These are phyloP conservation scores for Pseudachorutes palmiensis DNA, from an alignment of 1,140 invertebrate genomes.

Conservation along the genomic window DNA sequence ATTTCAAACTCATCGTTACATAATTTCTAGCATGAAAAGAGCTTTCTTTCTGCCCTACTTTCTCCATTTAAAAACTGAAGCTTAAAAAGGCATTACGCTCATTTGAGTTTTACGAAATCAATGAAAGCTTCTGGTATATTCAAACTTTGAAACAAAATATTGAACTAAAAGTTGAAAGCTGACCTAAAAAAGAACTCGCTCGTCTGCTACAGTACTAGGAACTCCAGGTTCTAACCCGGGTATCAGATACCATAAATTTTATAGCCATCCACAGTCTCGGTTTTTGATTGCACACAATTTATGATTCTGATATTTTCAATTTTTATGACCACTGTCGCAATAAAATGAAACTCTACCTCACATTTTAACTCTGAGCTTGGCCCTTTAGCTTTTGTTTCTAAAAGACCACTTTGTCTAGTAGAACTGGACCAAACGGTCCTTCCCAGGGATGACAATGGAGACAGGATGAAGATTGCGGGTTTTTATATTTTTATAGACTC, in stretches of 20 bases:
- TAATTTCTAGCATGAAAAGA: too few species aligned
- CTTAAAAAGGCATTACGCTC: not conserved
- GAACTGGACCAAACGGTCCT: not conserved
- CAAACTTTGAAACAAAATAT: too few species aligned
- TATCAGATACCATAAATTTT: not conserved
- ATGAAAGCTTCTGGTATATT: too few species aligned
- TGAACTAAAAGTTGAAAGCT: too few species aligned
- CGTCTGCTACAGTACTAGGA: too few species aligned
- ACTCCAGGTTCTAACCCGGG: not conserved
- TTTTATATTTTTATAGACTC: conserved; percentile 1
- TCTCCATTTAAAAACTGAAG: not conserved
- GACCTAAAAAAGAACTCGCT: too few species aligned
- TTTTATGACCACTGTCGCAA: not conserved
- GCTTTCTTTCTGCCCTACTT: not conserved
- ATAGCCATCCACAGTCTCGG: not conserved
- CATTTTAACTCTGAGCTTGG: not conserved
- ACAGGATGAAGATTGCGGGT: not conserved
- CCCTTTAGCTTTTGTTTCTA: not conserved
- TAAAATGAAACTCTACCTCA: not conserved
- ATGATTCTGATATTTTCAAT: not conserved
- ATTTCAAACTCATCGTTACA: too few species aligned
- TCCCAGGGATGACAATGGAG: not conserved
- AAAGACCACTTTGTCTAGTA: not conserved
- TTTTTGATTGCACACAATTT: not conserved
- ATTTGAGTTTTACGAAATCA: too few species aligned